Evolutionary conservation across 2,888 invertebrate species (phyloP).

Genomic region (Trachelus iudaicus): DNA sequence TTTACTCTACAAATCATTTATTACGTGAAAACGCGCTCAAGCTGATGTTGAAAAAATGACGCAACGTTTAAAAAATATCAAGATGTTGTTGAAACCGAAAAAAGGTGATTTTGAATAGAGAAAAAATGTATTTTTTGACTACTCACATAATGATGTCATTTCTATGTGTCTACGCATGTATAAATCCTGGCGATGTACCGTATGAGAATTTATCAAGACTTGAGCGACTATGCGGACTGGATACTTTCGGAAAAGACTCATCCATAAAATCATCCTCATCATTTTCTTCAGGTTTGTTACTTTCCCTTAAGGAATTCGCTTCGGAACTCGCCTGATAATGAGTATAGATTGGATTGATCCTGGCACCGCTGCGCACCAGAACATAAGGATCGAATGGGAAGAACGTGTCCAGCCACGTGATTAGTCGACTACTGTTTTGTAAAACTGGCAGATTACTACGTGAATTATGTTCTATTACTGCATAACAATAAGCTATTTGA

Average conservation of each 20-base stretch:
- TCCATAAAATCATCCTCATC: slow-evolving; percentile 42
- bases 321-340: slow-evolving; percentile 65
- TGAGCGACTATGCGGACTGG: background rate
- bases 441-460: slow-evolving; percentile 72
- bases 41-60: too few relatives aligned
- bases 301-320: slow-evolving; percentile 38
- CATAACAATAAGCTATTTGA: slow-evolving; percentile 92
- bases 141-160: background rate
- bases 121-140: too few relatives aligned
- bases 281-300: slow-evolving; percentile 23
- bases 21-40: too few relatives aligned
- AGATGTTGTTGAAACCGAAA: too few relatives aligned
- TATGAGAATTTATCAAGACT: slow-evolving; percentile 58
- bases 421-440: slow-evolving; percentile 66
- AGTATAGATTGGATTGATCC: slow-evolving; percentile 66
- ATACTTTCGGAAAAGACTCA: slow-evolving; percentile 51
- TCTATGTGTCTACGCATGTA: slow-evolving; percentile 37
- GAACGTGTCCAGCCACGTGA: slow-evolving; percentile 73
- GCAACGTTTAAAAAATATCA: too few relatives aligned
- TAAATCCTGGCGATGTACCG: slow-evolving; percentile 67
- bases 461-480: slow-evolving; percentile 87
- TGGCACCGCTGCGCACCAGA: slow-evolving; percentile 70
- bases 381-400: slow-evolving; percentile 94
- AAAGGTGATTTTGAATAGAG: too few relatives aligned
- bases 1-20: too few relatives aligned